Base-by-base conservation (phyloP, 2,797 vertebrate genomes). In the Etheostoma nigrum region DNA sequence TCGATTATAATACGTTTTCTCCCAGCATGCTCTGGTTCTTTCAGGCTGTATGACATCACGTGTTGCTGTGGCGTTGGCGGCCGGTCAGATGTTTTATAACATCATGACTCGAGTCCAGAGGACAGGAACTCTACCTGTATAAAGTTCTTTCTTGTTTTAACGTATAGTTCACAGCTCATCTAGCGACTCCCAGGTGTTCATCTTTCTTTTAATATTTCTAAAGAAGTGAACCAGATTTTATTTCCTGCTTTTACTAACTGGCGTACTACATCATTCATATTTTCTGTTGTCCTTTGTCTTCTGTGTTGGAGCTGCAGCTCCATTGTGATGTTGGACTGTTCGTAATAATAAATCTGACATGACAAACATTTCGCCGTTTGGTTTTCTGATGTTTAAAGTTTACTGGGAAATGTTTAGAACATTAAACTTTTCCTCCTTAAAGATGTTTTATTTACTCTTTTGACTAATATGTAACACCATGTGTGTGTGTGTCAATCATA, bases 341-440 rank as follows among this genome's bases (percentile, higher is more conserved):
- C 59, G 70, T 81, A 81, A 15, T 42, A 89, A 86, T 82, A 84
- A 84, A 82, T 59, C 23, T 74, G 72, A 30, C 76, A 23, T 49
- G 27, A 45, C 18, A 64, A 69, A 36, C 3, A 1, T 54, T 4
- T 25, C 10, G 30, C 9, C 11, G 36, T 5, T 21, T 15, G 4
- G 13, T 30, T 19, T 48, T 44, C 25, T 49, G 19, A 23, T 8
- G 10, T 11, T 49, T n/a, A n/a, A 44, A 15, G 42, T 44, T 44
- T 15, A 44, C 42, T 44, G 42, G 14, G 42, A 14, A 44, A 15
- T 15, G 14, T 44, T 44, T 44, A 2, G 2, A 40, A 40, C 36
- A 40, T 27, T 30, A 5, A 30, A 30, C 27, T 6, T 27, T 27
- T 30, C 27, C 27, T 30, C 27, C 27, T 30, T 5, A n/a, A 30